Evolutionary conservation across 1,140 invertebrate species (phyloP), one percentile per base, ranked within the genome.

Genomic region (Dendroctonus valens): DNA sequence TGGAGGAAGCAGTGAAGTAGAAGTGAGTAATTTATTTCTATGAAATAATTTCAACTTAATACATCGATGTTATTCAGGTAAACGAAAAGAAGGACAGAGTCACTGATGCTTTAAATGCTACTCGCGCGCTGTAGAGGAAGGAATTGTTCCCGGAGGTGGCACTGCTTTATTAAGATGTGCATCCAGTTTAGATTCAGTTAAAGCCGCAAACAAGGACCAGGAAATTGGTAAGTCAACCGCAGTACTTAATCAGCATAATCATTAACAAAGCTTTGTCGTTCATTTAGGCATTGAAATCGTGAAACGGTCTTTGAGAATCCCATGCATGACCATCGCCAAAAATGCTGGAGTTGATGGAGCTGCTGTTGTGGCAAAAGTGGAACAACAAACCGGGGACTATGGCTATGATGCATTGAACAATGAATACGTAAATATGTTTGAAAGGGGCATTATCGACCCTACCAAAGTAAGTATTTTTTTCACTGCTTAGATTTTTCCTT

Each of bases 11-110:
- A 97, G 94, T 79, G 97, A 99, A 80, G 94, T 99, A 42, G 97
- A 99, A 82, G 97, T 99, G 0, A 49, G 41, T 64, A 2, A 15
- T 59, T n/a, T 11, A 48, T 46, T 46, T 46, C 8, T 11, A 46
- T 46, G 8, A 11, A 46, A 46, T 52, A n/a, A 52, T 52, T 52
- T 12, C 15, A n/a, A 52, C 15, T 52, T 55, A 9, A 11, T 40
- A 53, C 5, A 15, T 15, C n/a, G 0, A 15, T 26, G 26, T 14
- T 53, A 40, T 44, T 0, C 15, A 67, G 65, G 65, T 67, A 9
- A 98, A 97, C 77, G 97, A 99, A 80, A 99, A 99, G 83, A 99
- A 99, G 79, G 98, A 99, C 76, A 85, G 98, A 70, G 97, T 99
- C 1, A 97, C 94, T 78, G 98, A 99, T 85, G 98, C 98, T 1